Conservation (phyloP, 2,888 invertebrate species). For the Matsumyia berberina region DNA sequence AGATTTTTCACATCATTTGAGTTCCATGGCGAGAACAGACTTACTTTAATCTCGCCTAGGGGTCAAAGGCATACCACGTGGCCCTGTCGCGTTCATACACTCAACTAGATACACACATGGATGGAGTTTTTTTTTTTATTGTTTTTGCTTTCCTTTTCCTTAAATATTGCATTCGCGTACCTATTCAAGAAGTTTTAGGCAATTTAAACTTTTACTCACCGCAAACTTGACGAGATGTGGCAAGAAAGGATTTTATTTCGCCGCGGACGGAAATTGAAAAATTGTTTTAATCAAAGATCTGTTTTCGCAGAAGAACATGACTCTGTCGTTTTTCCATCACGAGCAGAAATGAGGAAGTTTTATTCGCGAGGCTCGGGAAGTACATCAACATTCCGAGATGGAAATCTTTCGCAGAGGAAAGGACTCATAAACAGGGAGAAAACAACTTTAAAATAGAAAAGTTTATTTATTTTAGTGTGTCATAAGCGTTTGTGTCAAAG, state of each 20-base stretch:
- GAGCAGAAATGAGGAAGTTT: constrained; percentile 18
- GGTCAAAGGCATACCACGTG: background rate
- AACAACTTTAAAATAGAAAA: no score
- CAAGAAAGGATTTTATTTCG: constrained; percentile 19
- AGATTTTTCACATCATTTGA: constrained; percentile 63
- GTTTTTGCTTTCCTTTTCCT: no score
- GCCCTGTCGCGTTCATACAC: background rate
- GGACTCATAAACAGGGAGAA: no score
- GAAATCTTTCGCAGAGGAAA: no score
- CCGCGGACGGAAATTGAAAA: constrained; percentile 40
- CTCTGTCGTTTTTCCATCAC: background rate
- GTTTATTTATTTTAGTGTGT: no score
- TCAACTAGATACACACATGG: background rate
- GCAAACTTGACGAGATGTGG: background rate
- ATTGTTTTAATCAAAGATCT: constrained; percentile 23
- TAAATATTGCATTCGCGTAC: constrained; percentile 9
- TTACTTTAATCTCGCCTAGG: constrained; percentile 45
- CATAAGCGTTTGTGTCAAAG: no score
- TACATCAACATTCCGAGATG: no score
- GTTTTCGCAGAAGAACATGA: background rate
- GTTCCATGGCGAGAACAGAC: constrained; percentile 57
- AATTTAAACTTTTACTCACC: constrained; percentile 38
- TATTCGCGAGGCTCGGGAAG: no score
- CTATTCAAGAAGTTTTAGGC: constrained; percentile 15
- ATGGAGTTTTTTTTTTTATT: constrained; percentile 38